Conservation (phyloP, 2,888 invertebrate species). For the Drosophila ochracea region DNA sequence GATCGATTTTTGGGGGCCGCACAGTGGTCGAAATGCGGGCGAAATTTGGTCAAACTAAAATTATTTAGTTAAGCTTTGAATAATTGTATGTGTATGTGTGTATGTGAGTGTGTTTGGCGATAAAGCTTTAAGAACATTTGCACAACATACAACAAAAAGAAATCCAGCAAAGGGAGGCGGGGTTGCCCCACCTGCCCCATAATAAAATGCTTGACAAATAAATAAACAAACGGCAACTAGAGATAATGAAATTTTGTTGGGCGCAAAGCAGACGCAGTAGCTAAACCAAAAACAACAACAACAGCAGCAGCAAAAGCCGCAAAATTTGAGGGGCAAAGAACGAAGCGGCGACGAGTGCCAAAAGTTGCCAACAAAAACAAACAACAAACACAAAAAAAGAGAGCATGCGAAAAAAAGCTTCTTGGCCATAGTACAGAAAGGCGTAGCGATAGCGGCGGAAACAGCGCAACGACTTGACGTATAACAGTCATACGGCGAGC, state of each 20-base stretch:
- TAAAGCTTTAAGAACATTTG: conserved; percentile 41
- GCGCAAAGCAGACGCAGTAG: conserved; percentile 16
- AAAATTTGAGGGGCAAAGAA: conserved; percentile 50
- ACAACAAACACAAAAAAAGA: conserved; percentile 58
- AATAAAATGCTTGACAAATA: conserved; percentile 58
- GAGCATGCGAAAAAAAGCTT: conserved; percentile 55
- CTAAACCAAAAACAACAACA: conserved; percentile 34
- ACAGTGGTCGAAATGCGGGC: conserved; percentile 38
- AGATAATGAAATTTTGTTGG: conserved; percentile 71
- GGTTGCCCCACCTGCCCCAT: neutral
- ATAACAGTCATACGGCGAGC: conserved; percentile 53
- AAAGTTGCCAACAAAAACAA: conserved; percentile 69
- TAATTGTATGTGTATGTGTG: neutral
- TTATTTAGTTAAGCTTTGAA: conserved; percentile 3
- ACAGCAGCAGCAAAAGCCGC: conserved; percentile 51
- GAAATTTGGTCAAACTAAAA: conserved; percentile 3
- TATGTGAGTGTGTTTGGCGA: conserved; percentile 7
- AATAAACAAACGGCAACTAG: conserved; percentile 72
- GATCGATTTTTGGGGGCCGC: conserved; percentile 70
- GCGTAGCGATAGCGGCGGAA: conserved; percentile 33
- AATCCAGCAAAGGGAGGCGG: neutral
- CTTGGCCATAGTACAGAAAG: conserved; percentile 30
- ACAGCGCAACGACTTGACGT: conserved; percentile 49
- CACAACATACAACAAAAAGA: conserved; percentile 10
- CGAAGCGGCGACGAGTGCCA: conserved; percentile 38